Percentiles rank a stretch among this genome's conserved stretches.
These are phyloP conservation scores for Chymomyza procnemis DNA, from an alignment of 2,888 invertebrate genomes.

Conservation along the genomic window DNA sequence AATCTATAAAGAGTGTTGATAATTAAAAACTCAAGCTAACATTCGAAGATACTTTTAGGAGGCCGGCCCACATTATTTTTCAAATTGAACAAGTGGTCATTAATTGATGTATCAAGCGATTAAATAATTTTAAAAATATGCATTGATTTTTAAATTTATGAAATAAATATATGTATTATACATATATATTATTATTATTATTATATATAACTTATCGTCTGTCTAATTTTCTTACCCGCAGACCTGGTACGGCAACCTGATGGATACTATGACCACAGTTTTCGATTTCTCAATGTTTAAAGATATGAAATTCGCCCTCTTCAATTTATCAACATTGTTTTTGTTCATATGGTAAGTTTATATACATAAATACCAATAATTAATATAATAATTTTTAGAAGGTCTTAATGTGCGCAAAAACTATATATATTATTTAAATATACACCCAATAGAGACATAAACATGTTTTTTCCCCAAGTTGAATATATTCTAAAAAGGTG, in stretches of 20 bases:
- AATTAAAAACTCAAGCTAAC: no score
- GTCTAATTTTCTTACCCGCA: constrained; percentile 72
- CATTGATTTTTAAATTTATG: no score
- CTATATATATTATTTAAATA: not conserved
- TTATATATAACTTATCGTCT: not conserved
- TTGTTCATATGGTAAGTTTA: constrained; percentile 93
- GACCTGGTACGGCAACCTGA: constrained; percentile 86
- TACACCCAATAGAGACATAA: constrained; percentile 7
- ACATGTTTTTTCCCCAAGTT: not conserved
- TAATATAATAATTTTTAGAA: constrained; percentile 3
- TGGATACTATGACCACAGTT: constrained; percentile 84
- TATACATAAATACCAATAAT: constrained; percentile 22
- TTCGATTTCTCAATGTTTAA: constrained; percentile 89
- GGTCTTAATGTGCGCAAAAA: constrained; percentile 35
- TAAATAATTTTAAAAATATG: no score
- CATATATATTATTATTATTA: not conserved
- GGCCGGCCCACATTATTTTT: no score
- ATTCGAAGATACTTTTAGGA: no score
- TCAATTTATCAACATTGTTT: constrained; percentile 91
- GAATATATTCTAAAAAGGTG: constrained; percentile 1
- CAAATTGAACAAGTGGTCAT: no score
- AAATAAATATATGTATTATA: no score
- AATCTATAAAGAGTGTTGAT: no score
- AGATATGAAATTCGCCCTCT: constrained; percentile 87
- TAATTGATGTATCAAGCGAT: no score